phyloP scores from a whole-genome alignment of 2,888 invertebrate species.

The Amphipoea lucens region DNA sequence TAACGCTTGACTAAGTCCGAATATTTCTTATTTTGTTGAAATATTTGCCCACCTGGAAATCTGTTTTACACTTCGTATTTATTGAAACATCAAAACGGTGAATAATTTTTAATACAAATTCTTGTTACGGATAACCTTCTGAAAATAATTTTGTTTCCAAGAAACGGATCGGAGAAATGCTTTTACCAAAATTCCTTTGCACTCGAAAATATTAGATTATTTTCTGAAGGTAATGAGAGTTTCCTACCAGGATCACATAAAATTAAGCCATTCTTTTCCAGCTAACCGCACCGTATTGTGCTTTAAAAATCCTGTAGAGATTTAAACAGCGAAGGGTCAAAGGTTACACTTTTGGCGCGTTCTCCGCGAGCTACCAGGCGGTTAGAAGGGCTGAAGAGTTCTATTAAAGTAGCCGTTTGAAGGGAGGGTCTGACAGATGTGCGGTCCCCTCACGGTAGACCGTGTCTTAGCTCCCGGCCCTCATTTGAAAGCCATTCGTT shows the following conservation, averaged over 20 bases:
- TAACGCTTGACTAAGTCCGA: conserved; percentile 37
- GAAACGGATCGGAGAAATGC: conserved; percentile 12
- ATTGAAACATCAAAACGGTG: background rate
- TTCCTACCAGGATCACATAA: conserved; percentile 34
- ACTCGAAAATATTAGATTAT: background rate
- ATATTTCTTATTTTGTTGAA: conserved; percentile 35
- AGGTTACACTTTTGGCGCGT: conserved; percentile 46
- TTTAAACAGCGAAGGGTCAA: conserved; percentile 46
- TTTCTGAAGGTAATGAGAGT: background rate
- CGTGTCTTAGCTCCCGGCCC: conserved; percentile 65
- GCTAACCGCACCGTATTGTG: conserved; percentile 25
- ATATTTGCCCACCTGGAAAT: conserved; percentile 21
- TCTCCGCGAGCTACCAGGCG: conserved; percentile 70
- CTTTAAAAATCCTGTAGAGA: conserved; percentile 41
- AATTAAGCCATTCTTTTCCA: conserved; percentile 32
- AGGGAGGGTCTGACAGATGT: conserved; percentile 72
- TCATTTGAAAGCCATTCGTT: conserved; percentile 74
- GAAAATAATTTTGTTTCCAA: conserved; percentile 2
- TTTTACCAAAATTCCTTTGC: background rate
- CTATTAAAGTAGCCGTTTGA: conserved; percentile 59
- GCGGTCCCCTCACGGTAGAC: conserved; percentile 67
- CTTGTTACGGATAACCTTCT: background rate
- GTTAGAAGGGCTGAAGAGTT: conserved; percentile 64
- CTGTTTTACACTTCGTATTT: conserved; percentile 8
- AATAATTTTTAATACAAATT: conserved; percentile 9